These are phyloP conservation scores for Luidia sarsii DNA, from an alignment of 53 echinoderm and acorn worm genomes.

Conservation along the genomic window DNA sequence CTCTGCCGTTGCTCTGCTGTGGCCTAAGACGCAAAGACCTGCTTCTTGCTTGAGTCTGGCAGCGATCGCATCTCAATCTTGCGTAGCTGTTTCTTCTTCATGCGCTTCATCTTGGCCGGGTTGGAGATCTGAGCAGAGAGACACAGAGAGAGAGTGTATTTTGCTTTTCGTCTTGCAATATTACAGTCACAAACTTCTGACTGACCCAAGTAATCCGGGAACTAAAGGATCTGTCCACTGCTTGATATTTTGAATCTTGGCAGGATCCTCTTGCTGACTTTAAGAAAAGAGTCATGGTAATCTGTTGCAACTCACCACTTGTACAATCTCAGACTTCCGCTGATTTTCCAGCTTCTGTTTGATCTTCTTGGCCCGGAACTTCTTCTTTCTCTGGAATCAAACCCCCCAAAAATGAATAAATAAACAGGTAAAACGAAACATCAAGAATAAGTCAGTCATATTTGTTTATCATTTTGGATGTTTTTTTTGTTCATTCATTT, in stretches of 20 bases:
- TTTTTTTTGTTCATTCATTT: neutral
- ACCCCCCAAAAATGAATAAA: too few species aligned
- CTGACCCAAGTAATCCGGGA: neutral
- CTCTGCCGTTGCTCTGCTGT: too few species aligned
- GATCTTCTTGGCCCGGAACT: constrained; percentile 68
- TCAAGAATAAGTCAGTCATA: too few species aligned
- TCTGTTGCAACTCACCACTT: constrained; percentile 94
- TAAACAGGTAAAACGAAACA: too few species aligned
- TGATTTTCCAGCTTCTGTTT: constrained; percentile 80
- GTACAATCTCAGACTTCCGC: constrained; percentile 84
- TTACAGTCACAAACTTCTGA: neutral
- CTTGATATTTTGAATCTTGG: too few species aligned
- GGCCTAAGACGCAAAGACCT: constrained; percentile 9
- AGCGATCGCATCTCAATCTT: constrained; percentile 69
- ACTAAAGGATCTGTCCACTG: too few species aligned
- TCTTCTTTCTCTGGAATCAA: constrained; percentile 61
- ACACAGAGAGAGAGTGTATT: constrained; percentile 3
- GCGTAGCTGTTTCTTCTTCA: constrained; percentile 93
- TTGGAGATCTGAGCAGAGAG: constrained; percentile 75
- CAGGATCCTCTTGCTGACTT: too few species aligned
- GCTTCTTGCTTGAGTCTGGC: constrained; percentile 27
- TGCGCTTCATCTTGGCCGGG: constrained; percentile 85
- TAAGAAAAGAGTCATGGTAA: too few species aligned
- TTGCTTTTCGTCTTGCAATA: neutral
- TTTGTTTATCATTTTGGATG: neutral